These are phyloP conservation scores for Meloidogyne hapla DNA, from an alignment of 1,140 invertebrate species.

Conservation along the genomic window DNA sequence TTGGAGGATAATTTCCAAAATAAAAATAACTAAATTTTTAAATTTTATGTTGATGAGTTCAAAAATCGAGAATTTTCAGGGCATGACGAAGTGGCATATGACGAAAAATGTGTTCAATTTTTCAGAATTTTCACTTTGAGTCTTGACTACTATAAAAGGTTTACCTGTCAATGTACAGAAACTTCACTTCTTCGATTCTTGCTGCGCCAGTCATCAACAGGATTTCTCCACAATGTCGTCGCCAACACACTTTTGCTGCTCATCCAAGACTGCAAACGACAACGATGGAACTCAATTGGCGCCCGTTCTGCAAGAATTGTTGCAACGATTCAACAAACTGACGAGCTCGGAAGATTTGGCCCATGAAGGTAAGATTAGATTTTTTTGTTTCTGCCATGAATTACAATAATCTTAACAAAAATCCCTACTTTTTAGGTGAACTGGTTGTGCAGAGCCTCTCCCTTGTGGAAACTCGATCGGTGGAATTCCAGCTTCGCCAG, in stretches of 20 bases:
- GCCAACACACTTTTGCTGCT: not conserved
- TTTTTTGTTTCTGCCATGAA: too few species aligned
- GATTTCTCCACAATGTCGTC: not conserved
- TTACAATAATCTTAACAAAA: too few species aligned
- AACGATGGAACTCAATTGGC: not conserved
- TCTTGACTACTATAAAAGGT: not conserved
- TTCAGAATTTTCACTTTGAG: too few species aligned
- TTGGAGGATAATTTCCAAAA: too few species aligned
- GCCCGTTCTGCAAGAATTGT: not conserved
- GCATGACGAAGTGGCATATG: too few species aligned
- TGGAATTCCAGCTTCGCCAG: not conserved
- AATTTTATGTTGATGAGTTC: too few species aligned
- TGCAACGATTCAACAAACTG: not conserved
- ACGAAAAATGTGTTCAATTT: too few species aligned
- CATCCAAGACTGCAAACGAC: not conserved
- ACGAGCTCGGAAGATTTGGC: not conserved
- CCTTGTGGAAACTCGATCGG: not conserved
- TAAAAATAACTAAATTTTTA: too few species aligned
- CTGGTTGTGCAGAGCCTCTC: not conserved
- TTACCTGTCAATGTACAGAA: not conserved
- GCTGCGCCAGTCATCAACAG: not conserved
- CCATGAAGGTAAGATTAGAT: not conserved
- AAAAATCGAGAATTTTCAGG: too few species aligned
- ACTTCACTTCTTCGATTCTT: not conserved
- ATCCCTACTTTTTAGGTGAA: not conserved